phyloP scores from a whole-genome alignment of 2,888 invertebrate species.

The Tipula vernalis region DNA sequence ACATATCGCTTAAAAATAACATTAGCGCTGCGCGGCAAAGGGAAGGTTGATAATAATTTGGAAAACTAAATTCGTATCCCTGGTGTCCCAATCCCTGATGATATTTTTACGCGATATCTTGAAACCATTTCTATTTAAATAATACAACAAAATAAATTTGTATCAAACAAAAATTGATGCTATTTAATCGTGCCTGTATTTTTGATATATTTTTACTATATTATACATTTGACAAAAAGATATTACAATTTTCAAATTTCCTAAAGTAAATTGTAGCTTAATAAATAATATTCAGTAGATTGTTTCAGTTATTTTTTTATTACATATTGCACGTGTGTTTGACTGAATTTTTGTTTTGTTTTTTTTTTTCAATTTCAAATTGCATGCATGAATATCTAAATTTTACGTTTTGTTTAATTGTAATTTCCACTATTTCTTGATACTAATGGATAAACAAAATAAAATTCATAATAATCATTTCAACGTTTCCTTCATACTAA shows the following conservation, averaged over 20 bases:
- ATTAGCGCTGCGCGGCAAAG: background rate
- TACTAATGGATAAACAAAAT: background rate
- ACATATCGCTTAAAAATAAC: background rate
- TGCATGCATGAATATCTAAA: background rate
- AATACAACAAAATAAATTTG: background rate
- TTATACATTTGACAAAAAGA: background rate
- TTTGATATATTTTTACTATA: background rate
- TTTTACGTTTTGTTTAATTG: background rate
- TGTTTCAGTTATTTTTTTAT: background rate
- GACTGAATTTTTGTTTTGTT: background rate
- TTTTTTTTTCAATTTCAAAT: background rate
- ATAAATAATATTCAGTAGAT: background rate
- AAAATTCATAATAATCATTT: background rate
- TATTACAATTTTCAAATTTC: background rate
- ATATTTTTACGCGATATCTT: background rate
- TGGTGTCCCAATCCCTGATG: background rate
- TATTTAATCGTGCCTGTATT: slow-evolving; percentile 10
- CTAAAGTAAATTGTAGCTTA: background rate
- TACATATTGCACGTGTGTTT: background rate
- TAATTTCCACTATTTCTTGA: background rate
- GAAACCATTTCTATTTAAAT: background rate
- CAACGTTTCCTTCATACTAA: background rate
- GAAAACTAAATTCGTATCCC: background rate
- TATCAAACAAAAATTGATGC: background rate
- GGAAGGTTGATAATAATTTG: background rate